Evolutionary conservation across 2,888 invertebrate species (phyloP), one percentile per base, ranked within the genome.

Genomic region (Drosophila bunnanda): DNA sequence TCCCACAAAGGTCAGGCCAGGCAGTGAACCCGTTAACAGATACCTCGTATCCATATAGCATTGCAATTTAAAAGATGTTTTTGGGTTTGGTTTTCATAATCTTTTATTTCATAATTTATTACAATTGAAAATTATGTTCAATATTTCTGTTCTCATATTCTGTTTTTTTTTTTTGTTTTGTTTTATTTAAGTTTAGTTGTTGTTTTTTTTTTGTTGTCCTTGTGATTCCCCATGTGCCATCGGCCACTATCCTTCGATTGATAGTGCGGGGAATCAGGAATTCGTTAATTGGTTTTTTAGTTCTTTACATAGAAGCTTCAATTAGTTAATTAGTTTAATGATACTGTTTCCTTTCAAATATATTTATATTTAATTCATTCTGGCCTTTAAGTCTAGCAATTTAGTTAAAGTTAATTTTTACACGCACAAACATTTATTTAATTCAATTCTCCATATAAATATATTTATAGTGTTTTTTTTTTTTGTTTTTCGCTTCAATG

Each of bases 91-190:
- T 81, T 89, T 85, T 83, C 66, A 85, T 85, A 88, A 88, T 85
- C 73, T 86, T 89, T 89, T 90, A 89, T 89, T 91, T 87, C 88
- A 87, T 91, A 89, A 84, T 83, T 90, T 91, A 92, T 90, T 91
- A 91, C 91, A 91, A 88, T 91, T 91, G 90, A 90, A 91, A 90
- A 88, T 90, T 79, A 75, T 89, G 79, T 87, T 84, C 90, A 89
- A 89, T 84, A 79, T 75, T 79, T 89, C 72, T 52, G 50, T 52
- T 52, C 68, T 75, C 74, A 72, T 77, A 75, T 73, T 60, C 13
- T 13, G 38, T 39, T 32, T 50, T 52, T 39, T 32, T 50, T 52
- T 34, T 41, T 50, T 52, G 25, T 25, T 25, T 25, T 34, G 9
- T 52, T 48, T 52, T 32, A 15, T 15, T 32, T 32, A 32, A 41